phyloP scores from a whole-genome alignment of 1,140 invertebrate species.

The Apis cerana region DNA sequence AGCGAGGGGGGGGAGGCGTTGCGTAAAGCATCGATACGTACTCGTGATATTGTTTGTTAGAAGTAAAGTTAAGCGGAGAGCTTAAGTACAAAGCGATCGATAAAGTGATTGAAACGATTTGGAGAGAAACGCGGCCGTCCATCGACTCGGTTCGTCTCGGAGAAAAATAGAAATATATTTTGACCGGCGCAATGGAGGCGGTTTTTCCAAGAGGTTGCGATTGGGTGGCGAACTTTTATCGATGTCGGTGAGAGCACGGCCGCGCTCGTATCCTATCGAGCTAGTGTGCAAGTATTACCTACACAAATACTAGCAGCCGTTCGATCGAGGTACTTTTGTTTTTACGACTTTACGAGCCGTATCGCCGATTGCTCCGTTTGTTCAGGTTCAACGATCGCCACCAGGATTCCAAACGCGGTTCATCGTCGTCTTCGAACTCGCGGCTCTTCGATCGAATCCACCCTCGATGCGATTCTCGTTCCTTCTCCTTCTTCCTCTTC shows the following conservation, averaged over 20 bases:
- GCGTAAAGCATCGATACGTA: too few relatives aligned
- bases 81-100: too few relatives aligned
- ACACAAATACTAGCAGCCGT: conserved; percentile 40
- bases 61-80: too few relatives aligned
- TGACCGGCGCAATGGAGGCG: conserved; percentile 1
- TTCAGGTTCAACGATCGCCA: conserved; percentile 68
- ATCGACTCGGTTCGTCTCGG: conserved; percentile 21
- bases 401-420: conserved; percentile 53
- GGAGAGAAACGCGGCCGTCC: conserved; percentile 29
- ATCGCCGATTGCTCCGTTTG: conserved; percentile 66
- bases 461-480: background rate
- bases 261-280: background rate
- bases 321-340: conserved; percentile 63
- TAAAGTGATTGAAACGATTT: background rate
- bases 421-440: conserved; percentile 48
- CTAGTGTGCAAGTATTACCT: conserved; percentile 19
- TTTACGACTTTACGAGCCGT: conserved; percentile 68
- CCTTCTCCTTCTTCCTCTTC: background rate
- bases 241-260: background rate
- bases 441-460: conserved; percentile 13
- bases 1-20: too few relatives aligned
- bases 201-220: background rate
- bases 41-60: too few relatives aligned
- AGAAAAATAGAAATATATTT: conserved; percentile 16
- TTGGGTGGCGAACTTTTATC: conserved; percentile 30